These are phyloP conservation scores for Argopecten irradians DNA, from an alignment of 1,140 invertebrate genomes.

Conservation along the genomic window DNA sequence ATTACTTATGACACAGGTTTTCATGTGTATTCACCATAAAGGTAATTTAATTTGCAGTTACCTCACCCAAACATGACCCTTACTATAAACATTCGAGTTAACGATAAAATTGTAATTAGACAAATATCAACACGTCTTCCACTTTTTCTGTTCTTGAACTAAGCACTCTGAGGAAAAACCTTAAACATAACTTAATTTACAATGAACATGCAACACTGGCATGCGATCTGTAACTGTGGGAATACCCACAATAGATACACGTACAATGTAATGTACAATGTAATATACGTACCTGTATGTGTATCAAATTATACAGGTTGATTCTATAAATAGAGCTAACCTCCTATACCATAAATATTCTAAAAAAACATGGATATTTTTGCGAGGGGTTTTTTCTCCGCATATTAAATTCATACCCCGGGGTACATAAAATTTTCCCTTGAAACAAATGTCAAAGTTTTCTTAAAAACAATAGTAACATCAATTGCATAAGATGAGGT, in stretches of 20 bases:
- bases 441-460: too few species aligned
- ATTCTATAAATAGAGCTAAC: neutral
- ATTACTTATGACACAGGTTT: neutral
- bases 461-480: too few species aligned
- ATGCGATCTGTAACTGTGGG: neutral
- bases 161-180: neutral
- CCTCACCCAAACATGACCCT: neutral
- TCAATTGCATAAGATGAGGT: too few species aligned
- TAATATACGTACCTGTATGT: neutral
- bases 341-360: neutral
- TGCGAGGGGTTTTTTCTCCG: too few species aligned
- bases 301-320: neutral
- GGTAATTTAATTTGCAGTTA: neutral
- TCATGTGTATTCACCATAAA: neutral
- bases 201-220: neutral
- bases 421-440: too few species aligned
- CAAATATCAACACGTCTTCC: neutral
- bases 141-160: neutral
- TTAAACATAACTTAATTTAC: neutral
- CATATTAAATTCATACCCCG: too few species aligned
- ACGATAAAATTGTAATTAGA: neutral
- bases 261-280: neutral
- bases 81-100: neutral
- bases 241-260: neutral
- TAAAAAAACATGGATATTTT: too few species aligned